phyloP scores from a whole-genome alignment of 2,888 invertebrate genomes.

The Theretra japonica region DNA sequence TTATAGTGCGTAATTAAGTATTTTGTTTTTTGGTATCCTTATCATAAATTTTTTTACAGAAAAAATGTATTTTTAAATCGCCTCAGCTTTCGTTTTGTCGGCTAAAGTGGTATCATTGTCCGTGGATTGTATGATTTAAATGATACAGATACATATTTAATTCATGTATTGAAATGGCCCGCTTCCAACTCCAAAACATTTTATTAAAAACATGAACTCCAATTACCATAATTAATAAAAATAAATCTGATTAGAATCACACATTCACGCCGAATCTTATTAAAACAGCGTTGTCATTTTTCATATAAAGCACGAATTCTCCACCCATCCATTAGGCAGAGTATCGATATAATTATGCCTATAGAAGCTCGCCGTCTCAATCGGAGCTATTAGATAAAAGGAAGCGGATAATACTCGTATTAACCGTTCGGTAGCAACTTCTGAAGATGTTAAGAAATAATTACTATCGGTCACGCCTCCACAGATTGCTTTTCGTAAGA shows the following conservation, averaged over 20 bases:
- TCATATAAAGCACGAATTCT: conserved; percentile 16
- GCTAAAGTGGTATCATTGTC: no score
- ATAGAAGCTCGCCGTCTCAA: conserved; percentile 65
- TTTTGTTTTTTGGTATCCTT: neutral
- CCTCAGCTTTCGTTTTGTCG: no score
- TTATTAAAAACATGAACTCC: no score
- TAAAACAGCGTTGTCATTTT: conserved; percentile 16
- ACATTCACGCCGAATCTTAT: conserved; percentile 8
- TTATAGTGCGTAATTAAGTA: no score
- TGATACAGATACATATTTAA: no score
- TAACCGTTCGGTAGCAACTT: conserved; percentile 70
- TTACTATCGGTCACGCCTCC: conserved; percentile 76
- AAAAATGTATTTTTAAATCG: no score
- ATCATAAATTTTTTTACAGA: no score
- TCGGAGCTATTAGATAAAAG: conserved; percentile 63
- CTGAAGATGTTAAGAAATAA: conserved; percentile 82
- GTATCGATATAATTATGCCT: conserved; percentile 63
- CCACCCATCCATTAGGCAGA: conserved; percentile 44
- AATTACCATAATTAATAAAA: neutral
- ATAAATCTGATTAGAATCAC: conserved; percentile 9
- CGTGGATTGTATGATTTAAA: no score
- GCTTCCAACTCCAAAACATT: no score
- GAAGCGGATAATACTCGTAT: conserved; percentile 64
- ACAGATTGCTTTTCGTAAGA: conserved; percentile 81
- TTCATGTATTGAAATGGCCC: no score